phyloP scores from a whole-genome alignment of 2,888 invertebrate species.

The Dryobota labecula region DNA sequence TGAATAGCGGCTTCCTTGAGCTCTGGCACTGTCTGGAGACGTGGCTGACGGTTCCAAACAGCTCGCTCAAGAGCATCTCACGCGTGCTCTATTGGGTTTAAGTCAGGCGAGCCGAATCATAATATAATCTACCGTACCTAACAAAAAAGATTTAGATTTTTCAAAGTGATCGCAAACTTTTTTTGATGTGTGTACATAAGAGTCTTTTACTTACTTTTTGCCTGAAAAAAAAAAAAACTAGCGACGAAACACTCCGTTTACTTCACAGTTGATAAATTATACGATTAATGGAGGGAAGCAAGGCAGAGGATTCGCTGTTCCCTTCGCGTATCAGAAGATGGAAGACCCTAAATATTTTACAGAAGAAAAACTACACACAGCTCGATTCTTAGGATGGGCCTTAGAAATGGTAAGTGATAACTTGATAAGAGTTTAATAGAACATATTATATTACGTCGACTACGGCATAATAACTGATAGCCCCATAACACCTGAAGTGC shows the following conservation, averaged over 20 bases:
- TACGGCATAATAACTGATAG: neutral
- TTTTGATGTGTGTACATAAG: too few species aligned
- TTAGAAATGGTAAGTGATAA: constrained; percentile 46
- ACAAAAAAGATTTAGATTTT: too few species aligned
- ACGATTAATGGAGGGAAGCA: constrained; percentile 23
- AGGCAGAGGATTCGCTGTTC: constrained; percentile 21
- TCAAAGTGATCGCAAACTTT: too few species aligned
- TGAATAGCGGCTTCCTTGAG: too few species aligned
- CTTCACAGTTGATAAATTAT: constrained; percentile 44
- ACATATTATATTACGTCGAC: neutral
- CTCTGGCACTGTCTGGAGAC: too few species aligned
- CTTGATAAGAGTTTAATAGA: neutral
- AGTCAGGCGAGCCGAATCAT: too few species aligned
- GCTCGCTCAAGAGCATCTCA: too few species aligned
- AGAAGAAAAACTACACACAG: constrained; percentile 38
- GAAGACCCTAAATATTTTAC: constrained; percentile 44
- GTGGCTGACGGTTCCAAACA: too few species aligned
- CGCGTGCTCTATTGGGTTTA: too few species aligned
- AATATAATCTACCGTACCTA: too few species aligned
- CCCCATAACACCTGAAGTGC: neutral
- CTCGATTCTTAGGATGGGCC: constrained; percentile 48
- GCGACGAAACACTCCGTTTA: neutral
- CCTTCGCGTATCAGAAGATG: constrained; percentile 41
- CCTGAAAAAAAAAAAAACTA: neutral
- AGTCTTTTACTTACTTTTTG: too few species aligned